phyloP scores from a whole-genome alignment of 1,140 invertebrate species.

The Matsumurasca onukii region DNA sequence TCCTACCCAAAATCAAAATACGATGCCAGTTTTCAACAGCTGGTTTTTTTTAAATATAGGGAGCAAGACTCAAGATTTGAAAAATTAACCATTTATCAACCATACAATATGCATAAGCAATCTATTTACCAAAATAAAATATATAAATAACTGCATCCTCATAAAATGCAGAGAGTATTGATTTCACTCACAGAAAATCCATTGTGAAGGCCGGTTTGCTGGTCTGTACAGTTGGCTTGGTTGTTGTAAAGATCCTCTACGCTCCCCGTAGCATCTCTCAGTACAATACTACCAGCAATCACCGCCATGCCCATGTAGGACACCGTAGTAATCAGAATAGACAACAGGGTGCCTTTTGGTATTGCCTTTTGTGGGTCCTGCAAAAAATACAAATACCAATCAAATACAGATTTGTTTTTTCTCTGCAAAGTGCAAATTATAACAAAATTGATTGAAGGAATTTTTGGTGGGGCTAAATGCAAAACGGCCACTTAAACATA shows the following conservation, averaged over 20 bases:
- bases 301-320: constrained; percentile 84
- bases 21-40: too few relatives aligned
- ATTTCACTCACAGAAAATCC: constrained; percentile 70
- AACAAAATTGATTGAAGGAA: background rate
- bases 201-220: constrained; percentile 76
- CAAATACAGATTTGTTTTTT: background rate
- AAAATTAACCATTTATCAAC: too few relatives aligned
- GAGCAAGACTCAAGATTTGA: too few relatives aligned
- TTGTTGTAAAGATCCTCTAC: constrained; percentile 55
- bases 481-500: too few relatives aligned
- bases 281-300: constrained; percentile 69
- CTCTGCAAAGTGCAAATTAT: too few relatives aligned
- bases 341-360: constrained; percentile 86
- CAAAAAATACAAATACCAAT: constrained; percentile 31
- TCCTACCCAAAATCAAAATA: too few relatives aligned
- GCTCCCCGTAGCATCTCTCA: constrained; percentile 75
- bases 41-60: too few relatives aligned
- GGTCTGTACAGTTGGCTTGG: constrained; percentile 51
- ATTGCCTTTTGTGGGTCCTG: constrained; percentile 91
- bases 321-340: constrained; percentile 80
- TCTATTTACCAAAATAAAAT: too few relatives aligned
- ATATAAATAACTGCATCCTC: too few relatives aligned
- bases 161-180: too few relatives aligned
- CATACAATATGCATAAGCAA: too few relatives aligned
- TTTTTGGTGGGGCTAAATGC: too few relatives aligned